Evolutionary conservation across 2,113 vertebrate species (phyloP), one percentile per base, ranked within the genome.

Genomic region (Chaenocephalus aceratus): DNA sequence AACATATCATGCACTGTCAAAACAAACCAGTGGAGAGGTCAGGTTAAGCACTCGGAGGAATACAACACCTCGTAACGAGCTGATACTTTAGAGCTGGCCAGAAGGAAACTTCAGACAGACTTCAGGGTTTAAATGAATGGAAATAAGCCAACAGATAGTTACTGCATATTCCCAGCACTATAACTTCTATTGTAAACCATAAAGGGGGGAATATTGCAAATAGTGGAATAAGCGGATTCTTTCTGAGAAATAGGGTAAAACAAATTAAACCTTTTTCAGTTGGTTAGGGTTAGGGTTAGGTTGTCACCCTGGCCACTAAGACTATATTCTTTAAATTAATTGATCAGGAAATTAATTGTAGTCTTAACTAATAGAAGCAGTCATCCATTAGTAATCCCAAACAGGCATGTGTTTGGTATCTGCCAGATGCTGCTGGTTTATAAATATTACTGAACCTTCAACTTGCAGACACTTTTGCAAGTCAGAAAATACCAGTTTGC

Each of bases 1-100:
- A 77, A 86, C 72, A 79, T 52, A 67, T 56, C 34, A 34, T 66
- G 72, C 68, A 66, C 57, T 70, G 66, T 89, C 86, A 93, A 90
- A 84, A 89, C 62, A 82, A 80, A 75, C 51, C 75, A 87, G 77
- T 59, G 64, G 75, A 45, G 74, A 72, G 75, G 82, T 75, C 18
- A n/a, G 6, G 30, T 54, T 10, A 64, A 9, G 44, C 54, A 30
- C 78, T 60, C 75, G 4, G 30, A 30, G 70, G 52, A 78, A 65
- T 66, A 54, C 76, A 68, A 36, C 13, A 54, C 48, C 14, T 10
- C 9, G 45, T 61, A 78, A 66, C 15, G 53, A 68, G 15, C 57
- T 76, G 49, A 54, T 54, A 15, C 23, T 34, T 0, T 8, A 14
- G 44, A 49, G n/a, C 14, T 36, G 34, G 8, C 14, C 64, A 26